phyloP scores from a whole-genome alignment of 2,113 vertebrate genomes.

The Melanotaenia duboulayi region DNA sequence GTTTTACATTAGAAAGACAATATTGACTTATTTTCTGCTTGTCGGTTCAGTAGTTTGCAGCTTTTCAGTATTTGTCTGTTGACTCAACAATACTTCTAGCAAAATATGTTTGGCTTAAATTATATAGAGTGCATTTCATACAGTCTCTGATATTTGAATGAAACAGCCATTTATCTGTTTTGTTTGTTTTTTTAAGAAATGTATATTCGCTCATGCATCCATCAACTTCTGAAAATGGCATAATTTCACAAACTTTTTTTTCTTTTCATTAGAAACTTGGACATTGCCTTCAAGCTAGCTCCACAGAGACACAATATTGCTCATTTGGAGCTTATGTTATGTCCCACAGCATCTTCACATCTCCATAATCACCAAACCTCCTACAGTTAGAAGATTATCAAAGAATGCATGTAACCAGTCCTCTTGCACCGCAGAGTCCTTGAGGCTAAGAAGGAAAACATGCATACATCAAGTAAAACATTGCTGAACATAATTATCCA shows the following conservation, averaged over 20 bases:
- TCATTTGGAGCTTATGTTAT: constrained; percentile 60
- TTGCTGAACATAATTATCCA: constrained; percentile 75
- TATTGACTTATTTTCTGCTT: constrained; percentile 62
- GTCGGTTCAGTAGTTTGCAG: constrained; percentile 37
- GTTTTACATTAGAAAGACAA: constrained; percentile 67
- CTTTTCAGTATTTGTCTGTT: constrained; percentile 45
- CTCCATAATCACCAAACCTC: constrained; percentile 80
- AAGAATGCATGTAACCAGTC: constrained; percentile 76
- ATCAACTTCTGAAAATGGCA: neutral
- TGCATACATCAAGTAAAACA: constrained; percentile 79
- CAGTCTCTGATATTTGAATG: constrained; percentile 18
- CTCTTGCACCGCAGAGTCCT: constrained; percentile 76
- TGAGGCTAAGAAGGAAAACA: constrained; percentile 72
- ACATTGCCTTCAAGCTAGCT: constrained; percentile 42
- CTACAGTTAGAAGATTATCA: constrained; percentile 81
- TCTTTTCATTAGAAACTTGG: constrained; percentile 17
- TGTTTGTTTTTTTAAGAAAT: neutral
- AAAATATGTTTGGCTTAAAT: constrained; percentile 19
- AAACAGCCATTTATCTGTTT: constrained; percentile 12
- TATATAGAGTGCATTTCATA: constrained; percentile 8
- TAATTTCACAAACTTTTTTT: neutral
- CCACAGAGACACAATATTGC: constrained; percentile 37
- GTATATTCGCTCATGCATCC: neutral
- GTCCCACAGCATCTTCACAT: constrained; percentile 74
- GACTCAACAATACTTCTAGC: constrained; percentile 42